Evolutionary conservation across 2,797 vertebrate genomes (phyloP).

Genomic region (Pogonophryne albipinna): DNA sequence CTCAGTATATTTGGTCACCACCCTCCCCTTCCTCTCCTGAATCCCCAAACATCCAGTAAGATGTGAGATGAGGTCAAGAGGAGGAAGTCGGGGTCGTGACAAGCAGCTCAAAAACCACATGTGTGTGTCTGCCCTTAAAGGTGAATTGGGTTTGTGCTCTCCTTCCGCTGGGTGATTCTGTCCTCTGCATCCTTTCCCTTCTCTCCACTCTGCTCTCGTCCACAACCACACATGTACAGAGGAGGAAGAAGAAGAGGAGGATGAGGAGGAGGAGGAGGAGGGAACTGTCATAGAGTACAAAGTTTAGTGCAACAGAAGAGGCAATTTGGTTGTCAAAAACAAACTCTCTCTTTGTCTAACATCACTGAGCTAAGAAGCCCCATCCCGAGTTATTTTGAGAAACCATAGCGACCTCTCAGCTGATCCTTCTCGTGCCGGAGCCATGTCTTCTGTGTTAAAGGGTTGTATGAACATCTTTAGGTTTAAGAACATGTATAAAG

Average conservation of each 20-base stretch:
- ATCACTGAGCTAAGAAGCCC: conserved; percentile 12
- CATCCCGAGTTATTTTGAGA: conserved; percentile 50
- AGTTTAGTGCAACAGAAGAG: conserved; percentile 32
- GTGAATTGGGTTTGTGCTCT: conserved; percentile 56
- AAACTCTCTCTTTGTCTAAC: neutral
- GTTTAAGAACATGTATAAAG: too few species aligned
- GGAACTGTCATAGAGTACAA: conserved; percentile 38
- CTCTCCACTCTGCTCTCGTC: conserved; percentile 43
- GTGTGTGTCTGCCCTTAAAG: conserved; percentile 49
- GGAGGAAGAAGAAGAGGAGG: neutral
- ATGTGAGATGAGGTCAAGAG: neutral
- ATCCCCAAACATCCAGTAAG: conserved; percentile 25
- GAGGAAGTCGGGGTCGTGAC: conserved; percentile 41
- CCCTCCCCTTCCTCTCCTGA: conserved; percentile 11
- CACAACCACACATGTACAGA: conserved; percentile 45
- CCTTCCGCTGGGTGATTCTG: conserved; percentile 57
- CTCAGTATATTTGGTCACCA: neutral
- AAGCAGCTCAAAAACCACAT: conserved; percentile 42
- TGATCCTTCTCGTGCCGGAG: conserved; percentile 25
- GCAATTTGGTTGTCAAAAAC: conserved; percentile 22
- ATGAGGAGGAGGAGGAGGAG: neutral
- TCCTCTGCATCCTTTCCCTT: conserved; percentile 49
- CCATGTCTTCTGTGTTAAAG: neutral
- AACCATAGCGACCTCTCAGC: conserved; percentile 40
- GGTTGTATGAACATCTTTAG: too few species aligned